These are phyloP conservation scores for Hephaestus fuliginosus DNA, from an alignment of 2,797 vertebrate genomes.

Conservation along the genomic window DNA sequence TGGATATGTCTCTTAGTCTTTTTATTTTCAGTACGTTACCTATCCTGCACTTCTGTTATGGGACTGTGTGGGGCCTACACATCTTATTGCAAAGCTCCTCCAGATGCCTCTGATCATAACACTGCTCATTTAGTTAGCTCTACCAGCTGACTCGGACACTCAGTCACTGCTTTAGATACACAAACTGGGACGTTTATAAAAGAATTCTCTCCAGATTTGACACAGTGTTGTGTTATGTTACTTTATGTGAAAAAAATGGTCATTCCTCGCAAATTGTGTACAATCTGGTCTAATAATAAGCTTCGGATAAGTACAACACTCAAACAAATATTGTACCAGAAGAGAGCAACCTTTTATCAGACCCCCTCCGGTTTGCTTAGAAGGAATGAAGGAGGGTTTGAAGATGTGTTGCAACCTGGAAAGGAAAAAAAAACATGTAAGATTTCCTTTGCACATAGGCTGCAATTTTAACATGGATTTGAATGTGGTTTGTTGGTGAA, in stretches of 20 bases:
- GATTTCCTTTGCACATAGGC: background rate
- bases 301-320: background rate
- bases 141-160: background rate
- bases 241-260: background rate
- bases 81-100: slow-evolving; percentile 2
- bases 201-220: background rate
- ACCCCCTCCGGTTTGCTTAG: too few relatives aligned
- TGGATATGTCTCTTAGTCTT: background rate
- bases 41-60: background rate
- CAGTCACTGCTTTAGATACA: background rate
- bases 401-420: too few relatives aligned
- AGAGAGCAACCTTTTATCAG: background rate
- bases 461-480: background rate
- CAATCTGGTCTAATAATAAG: background rate
- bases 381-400: too few relatives aligned
- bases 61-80: background rate
- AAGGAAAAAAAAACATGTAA: background rate
- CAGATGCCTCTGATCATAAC: background rate
- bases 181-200: background rate
- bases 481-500: slow-evolving; percentile 14
- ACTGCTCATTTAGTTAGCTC: background rate
- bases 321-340: background rate
- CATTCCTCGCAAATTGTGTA: background rate
- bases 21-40: background rate
- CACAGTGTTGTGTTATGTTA: background rate